These are phyloP conservation scores for Neolamprologus sp. DNA, from an alignment of 2,113 vertebrate genomes.

Conservation along the genomic window DNA sequence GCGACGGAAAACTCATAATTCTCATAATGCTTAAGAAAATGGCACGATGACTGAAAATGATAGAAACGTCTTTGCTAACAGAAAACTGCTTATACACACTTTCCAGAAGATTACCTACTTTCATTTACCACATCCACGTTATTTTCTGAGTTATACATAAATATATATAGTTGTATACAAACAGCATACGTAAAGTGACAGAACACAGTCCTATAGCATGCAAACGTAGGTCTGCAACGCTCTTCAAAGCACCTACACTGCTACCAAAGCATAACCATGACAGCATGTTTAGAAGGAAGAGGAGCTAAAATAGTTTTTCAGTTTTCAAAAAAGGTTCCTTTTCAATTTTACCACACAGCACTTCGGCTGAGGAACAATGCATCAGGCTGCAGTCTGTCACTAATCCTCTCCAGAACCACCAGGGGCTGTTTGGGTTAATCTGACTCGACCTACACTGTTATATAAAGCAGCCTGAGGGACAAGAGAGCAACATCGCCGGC, in stretches of 20 bases:
- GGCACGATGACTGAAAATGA: neutral
- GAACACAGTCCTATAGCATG: neutral
- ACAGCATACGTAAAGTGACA: neutral
- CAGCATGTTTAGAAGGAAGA: neutral
- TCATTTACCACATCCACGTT: neutral
- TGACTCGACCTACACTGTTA: neutral
- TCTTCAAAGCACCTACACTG: accelerated
- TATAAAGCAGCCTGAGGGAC: neutral
- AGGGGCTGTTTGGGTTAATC: constrained; percentile 7
- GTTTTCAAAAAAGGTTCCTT: neutral
- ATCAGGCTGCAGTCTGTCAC: neutral
- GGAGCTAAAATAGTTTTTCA: neutral
- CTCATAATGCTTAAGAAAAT: neutral
- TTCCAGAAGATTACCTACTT: neutral
- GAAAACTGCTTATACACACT: neutral
- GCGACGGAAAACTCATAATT: neutral
- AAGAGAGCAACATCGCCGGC: neutral
- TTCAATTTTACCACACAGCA: neutral
- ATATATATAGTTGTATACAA: neutral
- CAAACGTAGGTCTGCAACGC: neutral
- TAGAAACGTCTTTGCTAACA: neutral
- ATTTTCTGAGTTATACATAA: neutral
- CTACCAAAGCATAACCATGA: neutral
- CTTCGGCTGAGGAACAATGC: neutral
- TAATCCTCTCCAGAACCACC: constrained; percentile 8